Base-by-base conservation (phyloP, 2,113 vertebrate species). In the Psittacula cyanocephala region DNA sequence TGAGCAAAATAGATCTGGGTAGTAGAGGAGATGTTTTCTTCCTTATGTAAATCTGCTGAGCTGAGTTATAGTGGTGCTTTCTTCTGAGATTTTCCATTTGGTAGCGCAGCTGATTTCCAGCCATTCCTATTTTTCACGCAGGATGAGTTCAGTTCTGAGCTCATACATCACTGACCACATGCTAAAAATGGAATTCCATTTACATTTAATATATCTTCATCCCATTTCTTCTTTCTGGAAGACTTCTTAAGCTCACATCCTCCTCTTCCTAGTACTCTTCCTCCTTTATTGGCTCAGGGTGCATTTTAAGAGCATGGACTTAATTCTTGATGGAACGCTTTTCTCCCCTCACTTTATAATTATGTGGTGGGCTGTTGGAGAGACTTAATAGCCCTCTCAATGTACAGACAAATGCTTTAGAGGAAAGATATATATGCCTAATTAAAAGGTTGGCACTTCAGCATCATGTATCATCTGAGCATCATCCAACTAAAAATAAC, bases 151-250 rank as follows among this genome's bases (percentile, higher is more conserved):
- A 37, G 64, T 88, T 88, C 71, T 91, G 82, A 92, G 76, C 82
- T 93, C 88, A 83, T 96, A 86, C 86, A 94, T 94, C 96, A 93
- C 88, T 94, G 92, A 62, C 88, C 29, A 19, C 79, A 29, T 46
- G 71, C 79, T 90, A 90, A 97, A 93, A 96, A 88, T 93, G 88
- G 95, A 93, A 95, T 96, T 89, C 77, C 74, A 95, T 95, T 95
- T 88, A 28, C 92, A 81, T 96, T 86, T 84, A 74, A 96, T 93
- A 47, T 43, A 81, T 96, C 12, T 65, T 91, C 80, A 76, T 89
- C 57, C 60, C 3, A 31, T 86, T 93, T 75, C 68, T 91, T 74
- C 80, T 81, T 86, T 92, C 33, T 37, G 62, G 77, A 92, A 93
- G 43, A 65, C 92, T 89, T 86, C 46, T 87, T 83, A 89, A 43